phyloP scores from a whole-genome alignment of 2,113 vertebrate genomes.

The Noctilio leporinus region DNA sequence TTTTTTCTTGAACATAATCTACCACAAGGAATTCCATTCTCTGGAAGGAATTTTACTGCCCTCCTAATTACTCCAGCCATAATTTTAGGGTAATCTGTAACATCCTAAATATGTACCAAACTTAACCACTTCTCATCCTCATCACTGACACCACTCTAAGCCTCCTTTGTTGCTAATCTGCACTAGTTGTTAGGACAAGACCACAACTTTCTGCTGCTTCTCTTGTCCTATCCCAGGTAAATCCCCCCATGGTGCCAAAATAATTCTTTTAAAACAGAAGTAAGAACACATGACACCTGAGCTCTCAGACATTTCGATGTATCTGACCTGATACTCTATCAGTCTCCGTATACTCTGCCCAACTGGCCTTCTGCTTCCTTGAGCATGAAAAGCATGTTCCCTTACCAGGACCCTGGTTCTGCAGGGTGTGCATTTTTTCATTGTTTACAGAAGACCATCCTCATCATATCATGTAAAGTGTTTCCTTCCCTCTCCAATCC shows the following conservation, averaged over 20 bases:
- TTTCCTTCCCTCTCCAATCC: background rate
- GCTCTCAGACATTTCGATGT: background rate
- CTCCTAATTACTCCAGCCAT: background rate
- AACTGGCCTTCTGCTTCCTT: background rate
- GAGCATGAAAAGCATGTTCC: background rate
- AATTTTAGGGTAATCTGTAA: background rate
- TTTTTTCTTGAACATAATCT: background rate
- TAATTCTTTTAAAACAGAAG: background rate
- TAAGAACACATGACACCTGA: background rate
- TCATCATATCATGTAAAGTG: background rate
- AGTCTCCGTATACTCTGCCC: background rate
- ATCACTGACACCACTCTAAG: background rate
- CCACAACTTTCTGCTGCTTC: background rate
- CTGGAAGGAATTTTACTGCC: background rate
- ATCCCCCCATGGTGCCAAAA: fast-evolving
- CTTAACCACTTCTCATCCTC: background rate
- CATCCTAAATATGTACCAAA: background rate
- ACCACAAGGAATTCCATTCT: background rate
- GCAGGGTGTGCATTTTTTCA: background rate
- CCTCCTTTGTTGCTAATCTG: background rate
- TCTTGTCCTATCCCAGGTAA: background rate
- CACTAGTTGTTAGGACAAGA: background rate
- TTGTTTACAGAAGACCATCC: background rate
- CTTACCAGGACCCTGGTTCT: background rate
- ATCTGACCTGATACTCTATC: background rate